Conservation (phyloP, 2,888 invertebrate species). For the Mayetiola destructor region DNA sequence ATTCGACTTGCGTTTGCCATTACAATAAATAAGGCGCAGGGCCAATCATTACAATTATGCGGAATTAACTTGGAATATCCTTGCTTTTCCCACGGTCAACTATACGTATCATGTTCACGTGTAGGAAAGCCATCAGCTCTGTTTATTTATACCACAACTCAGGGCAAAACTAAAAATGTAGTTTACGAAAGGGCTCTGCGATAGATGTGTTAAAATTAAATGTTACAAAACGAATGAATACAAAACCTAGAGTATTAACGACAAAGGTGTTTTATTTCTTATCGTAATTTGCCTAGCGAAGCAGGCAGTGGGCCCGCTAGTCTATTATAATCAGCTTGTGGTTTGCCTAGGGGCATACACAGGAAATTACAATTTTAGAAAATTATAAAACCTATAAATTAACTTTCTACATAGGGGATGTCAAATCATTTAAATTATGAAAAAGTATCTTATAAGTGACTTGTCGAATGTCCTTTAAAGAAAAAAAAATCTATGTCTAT, state of each 20-base stretch:
- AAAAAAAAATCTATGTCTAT: too few relatives aligned
- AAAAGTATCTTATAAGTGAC: too few relatives aligned
- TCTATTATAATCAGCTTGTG: not conserved
- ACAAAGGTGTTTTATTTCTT: not conserved
- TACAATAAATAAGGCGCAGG: slow-evolving; percentile 25
- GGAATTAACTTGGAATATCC: slow-evolving; percentile 21
- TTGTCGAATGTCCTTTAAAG: too few relatives aligned
- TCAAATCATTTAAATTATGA: too few relatives aligned
- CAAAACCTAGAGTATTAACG: not conserved
- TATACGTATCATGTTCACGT: slow-evolving; percentile 23
- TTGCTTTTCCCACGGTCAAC: slow-evolving; percentile 22
- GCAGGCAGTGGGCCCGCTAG: not conserved
- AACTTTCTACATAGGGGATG: too few relatives aligned
- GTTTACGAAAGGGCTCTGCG: slow-evolving; percentile 7
- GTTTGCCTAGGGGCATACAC: too few relatives aligned
- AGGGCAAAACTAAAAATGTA: slow-evolving; percentile 17
- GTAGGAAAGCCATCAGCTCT: slow-evolving; percentile 16
- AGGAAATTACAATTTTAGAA: too few relatives aligned
- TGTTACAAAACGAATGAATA: too few relatives aligned
- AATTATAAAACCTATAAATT: too few relatives aligned
- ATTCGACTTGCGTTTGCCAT: slow-evolving; percentile 23
- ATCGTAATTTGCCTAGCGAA: not conserved
- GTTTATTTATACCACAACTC: slow-evolving; percentile 15
- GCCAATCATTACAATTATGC: slow-evolving; percentile 21
- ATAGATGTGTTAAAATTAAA: too few relatives aligned